Evolutionary conservation across 2,888 invertebrate genomes (phyloP).

Genomic region (Allacma fusca): DNA sequence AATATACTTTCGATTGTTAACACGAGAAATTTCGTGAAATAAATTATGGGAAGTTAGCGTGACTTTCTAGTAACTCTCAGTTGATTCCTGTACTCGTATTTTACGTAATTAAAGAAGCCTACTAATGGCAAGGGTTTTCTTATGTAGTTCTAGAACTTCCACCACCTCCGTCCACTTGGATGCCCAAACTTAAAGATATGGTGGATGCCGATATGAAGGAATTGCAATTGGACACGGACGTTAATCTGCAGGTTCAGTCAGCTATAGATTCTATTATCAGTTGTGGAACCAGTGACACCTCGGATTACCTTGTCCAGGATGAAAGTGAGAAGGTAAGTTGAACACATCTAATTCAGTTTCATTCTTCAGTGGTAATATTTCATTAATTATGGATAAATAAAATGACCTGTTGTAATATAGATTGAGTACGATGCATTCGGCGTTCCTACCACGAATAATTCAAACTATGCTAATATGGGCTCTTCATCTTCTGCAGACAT

Average conservation of each 20-base stretch:
- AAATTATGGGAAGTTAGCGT: no score
- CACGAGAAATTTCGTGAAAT: no score
- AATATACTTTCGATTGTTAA: not conserved
- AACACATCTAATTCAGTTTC: not conserved
- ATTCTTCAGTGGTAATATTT: no score
- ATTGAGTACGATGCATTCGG: slow-evolving; percentile 61
- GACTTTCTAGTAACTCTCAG: no score
- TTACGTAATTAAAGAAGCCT: slow-evolving; percentile 6
- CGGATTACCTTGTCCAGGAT: slow-evolving; percentile 46
- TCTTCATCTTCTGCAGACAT: slow-evolving; percentile 59
- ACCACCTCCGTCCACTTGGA: slow-evolving; percentile 57
- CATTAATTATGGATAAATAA: no score
- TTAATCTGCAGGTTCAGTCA: slow-evolving; percentile 61
- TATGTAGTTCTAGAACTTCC: slow-evolving; percentile 58
- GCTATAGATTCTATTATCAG: slow-evolving; percentile 61
- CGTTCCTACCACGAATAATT: slow-evolving; percentile 54
- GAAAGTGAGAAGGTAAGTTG: slow-evolving; percentile 56
- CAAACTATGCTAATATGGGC: slow-evolving; percentile 51
- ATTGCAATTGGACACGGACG: slow-evolving; percentile 58
- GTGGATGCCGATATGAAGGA: slow-evolving; percentile 60
- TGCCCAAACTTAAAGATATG: slow-evolving; percentile 59
- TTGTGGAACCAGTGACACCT: slow-evolving; percentile 51
- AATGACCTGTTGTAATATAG: no score
- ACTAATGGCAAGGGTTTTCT: no score
- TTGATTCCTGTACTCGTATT: no score